Conservation (phyloP, 2,888 invertebrate species). For the Harpalus rufipes region DNA sequence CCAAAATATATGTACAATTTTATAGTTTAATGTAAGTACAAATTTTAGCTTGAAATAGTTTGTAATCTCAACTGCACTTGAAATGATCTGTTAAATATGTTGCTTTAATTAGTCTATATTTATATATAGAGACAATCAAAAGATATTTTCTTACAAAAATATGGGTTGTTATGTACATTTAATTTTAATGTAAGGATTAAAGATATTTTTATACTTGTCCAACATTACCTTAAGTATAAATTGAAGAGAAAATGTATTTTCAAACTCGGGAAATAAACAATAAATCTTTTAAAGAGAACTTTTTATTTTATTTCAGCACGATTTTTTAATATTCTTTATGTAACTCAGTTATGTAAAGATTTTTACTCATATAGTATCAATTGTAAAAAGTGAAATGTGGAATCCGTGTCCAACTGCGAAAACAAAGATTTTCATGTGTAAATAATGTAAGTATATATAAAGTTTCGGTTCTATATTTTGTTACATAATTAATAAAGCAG, state of each 20-base stretch:
- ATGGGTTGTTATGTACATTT: not conserved
- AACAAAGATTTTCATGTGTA: too few species aligned
- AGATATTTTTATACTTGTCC: conserved; percentile 24
- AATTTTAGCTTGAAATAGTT: conserved; percentile 3
- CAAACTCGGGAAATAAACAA: conserved; percentile 1
- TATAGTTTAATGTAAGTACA: conserved; percentile 9
- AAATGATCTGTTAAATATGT: conserved; percentile 22
- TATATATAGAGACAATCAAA: conserved; percentile 21
- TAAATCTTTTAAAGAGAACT: not conserved
- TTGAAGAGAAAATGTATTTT: not conserved
- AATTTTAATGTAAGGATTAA: conserved; percentile 4
- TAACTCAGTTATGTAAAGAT: too few species aligned
- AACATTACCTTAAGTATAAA: not conserved
- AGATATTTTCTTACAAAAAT: conserved; percentile 16
- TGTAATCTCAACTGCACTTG: conserved; percentile 8
- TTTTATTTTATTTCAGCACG: too few species aligned
- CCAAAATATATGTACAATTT: conserved; percentile 14
- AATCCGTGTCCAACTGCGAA: too few species aligned
- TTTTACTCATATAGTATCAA: too few species aligned
- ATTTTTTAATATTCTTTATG: too few species aligned
- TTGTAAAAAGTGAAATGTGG: too few species aligned
- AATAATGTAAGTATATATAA: too few species aligned
- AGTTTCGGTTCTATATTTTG: too few species aligned
- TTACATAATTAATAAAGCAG: too few species aligned
- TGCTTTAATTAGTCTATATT: conserved; percentile 1